Evolutionary conservation across 2,113 vertebrate genomes (phyloP), one percentile per base, ranked within the genome.

Genomic region (Macquaria australasica): DNA sequence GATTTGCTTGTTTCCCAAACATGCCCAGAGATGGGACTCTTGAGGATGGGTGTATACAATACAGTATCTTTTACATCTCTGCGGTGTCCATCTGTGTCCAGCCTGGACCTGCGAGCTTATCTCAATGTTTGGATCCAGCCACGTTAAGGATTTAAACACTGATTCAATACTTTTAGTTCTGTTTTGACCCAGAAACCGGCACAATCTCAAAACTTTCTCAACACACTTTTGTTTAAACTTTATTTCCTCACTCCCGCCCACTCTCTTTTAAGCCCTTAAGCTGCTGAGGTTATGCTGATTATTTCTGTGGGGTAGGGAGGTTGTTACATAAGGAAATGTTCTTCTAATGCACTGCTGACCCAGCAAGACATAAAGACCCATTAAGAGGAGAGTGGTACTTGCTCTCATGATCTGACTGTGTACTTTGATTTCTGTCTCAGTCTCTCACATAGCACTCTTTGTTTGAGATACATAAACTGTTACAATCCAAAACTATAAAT

Each of bases 1-100:
- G 96, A 96, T 96, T 90, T 91, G 85, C 87, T 90, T 82, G 82
- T 91, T 95, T 93, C 81, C 78, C 68, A 91, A 93, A 95, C 90
- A 86, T 87, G 74, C 87, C 90, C 85, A 87, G 88, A 87, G 86
- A 90, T 25, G 68, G 75, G 72, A 77, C 85, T 88, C 82, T 28
- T 66, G 90, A 89, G 90, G 79, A 88, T 18, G 81, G 85, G 90
- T 58, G 75, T 14, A 79, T 53, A 79, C 71, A 58, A 81, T 78
- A 80, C 81, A 50, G 81, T 75, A 73, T 87, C 68, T 74, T 58
- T 90, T 85, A 78, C 82, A 79, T 72, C 68, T 81, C 63, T 25
- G 20, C 75, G 74, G 63, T 37, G 53, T 78, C 79, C 83, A 72
- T 85, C 84, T 87, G 74, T 63, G 50, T 77, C 43, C 58, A 23